Base-by-base conservation (phyloP, 2,888 invertebrate genomes). In the Augiades crinisus region DNA sequence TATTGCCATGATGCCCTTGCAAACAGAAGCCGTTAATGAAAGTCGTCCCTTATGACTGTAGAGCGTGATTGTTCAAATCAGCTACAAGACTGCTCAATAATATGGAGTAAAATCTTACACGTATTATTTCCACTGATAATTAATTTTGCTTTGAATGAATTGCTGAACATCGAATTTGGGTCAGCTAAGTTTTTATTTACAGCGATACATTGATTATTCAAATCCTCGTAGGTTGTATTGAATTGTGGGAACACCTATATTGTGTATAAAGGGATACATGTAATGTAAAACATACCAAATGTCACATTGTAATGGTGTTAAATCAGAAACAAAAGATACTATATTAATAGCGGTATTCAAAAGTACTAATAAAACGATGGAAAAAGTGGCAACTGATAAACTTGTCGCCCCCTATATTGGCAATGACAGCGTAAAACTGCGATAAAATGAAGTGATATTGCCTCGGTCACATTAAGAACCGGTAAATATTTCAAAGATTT, bases 1-100 rank as follows among this genome's bases (percentile, higher is more conserved):
- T 50, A 43, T 49, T 24, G 37, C 37, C 27, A 30, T 38, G 37
- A 21, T 10, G 30, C 27, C 34, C 24, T 43, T 14, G 13, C 41
- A 50, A 41, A 49, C 49, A 16, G 41, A 27, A 14, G 24, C 12
- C 13, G 17, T 40, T 22, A 47, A 31, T 16, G 17, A 38, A 47
- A 31, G 16, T 47, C 14, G 36, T 45, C 38, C 38, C 38, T 13
- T 16, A 38, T 30, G 47, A 47, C 36, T 13, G n/a, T 13, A 19
- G 5, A 27, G 5, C 24, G 10, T 36, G 37, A 47, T 37, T 37
- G 16, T 10, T 27, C 16, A n/a, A 30, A 44, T 12, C 12, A 33
- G 16, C 21, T 27, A 6, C 12, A 21, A 33, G 13, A 30, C 7
- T 10, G 5, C 8, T 30, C 17, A 12, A 4, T 5, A 12, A 12